Percentiles rank a stretch among this genome's conserved stretches.
phyloP scores from a whole-genome alignment of 2,888 invertebrate species.

The Scelioninae gen. 1 region DNA sequence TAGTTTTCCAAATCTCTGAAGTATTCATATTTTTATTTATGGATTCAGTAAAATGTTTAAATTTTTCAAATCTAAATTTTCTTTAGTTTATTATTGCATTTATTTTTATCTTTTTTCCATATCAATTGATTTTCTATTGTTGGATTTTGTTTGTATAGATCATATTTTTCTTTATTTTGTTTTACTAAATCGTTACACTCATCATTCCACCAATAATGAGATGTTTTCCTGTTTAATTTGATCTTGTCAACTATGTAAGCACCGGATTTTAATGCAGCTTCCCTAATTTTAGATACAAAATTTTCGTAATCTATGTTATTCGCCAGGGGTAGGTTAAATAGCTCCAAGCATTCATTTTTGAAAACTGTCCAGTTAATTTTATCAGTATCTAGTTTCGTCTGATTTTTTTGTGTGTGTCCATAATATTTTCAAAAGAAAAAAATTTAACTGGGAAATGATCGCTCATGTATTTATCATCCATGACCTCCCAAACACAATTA shows the following conservation, averaged over 20 bases:
- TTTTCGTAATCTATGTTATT: background rate
- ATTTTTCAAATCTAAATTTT: constrained; percentile 9
- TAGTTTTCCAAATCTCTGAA: background rate
- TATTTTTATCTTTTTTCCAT: background rate
- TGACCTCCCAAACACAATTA: background rate
- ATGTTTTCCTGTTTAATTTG: background rate
- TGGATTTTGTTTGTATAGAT: background rate
- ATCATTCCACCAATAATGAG: constrained; percentile 16
- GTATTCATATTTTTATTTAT: background rate
- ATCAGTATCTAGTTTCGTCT: background rate
- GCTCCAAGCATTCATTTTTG: background rate
- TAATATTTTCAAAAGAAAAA: constrained; percentile 3
- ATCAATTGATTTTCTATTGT: background rate
- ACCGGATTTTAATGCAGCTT: background rate
- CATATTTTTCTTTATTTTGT: constrained; percentile 1
- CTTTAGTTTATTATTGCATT: background rate
- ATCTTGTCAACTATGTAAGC: background rate
- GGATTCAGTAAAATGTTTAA: background rate
- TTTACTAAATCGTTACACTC: constrained; percentile 5
- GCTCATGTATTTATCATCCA: background rate
- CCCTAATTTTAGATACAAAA: background rate
- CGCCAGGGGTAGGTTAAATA: background rate
- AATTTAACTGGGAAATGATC: constrained; percentile 6
- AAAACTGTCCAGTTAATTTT: background rate
- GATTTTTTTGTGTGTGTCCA: background rate